Conservation (phyloP, 2,113 vertebrate species). For the Onychostruthus taczanowskii region DNA sequence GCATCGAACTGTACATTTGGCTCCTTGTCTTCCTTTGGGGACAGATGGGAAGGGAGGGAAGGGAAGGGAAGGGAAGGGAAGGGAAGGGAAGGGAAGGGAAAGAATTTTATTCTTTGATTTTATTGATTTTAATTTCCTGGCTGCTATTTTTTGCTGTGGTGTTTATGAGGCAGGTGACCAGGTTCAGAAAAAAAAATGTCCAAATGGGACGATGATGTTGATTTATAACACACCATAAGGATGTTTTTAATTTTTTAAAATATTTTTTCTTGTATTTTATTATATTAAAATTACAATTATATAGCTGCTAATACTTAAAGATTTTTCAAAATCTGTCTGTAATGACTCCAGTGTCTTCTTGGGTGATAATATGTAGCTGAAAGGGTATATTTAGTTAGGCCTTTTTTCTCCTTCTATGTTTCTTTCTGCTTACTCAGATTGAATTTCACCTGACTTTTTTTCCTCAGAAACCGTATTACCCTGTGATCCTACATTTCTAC, state of each 20-base stretch:
- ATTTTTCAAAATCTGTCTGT: neutral
- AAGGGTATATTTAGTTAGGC: neutral
- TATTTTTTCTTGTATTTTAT: neutral
- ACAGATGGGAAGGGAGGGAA: too few relatives aligned
- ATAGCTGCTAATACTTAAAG: neutral
- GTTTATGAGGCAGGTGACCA: neutral
- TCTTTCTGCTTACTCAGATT: neutral
- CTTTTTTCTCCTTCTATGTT: neutral
- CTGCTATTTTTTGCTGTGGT: neutral
- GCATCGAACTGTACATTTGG: neutral
- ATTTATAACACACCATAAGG: neutral
- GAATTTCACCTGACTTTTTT: neutral
- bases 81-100: accelerated
- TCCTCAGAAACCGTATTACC: neutral
- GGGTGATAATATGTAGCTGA: neutral
- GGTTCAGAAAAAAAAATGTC: neutral
- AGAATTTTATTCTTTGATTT: neutral
- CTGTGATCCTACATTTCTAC: neutral
- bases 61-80: too few relatives aligned
- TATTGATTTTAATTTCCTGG: neutral
- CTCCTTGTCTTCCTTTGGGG: neutral
- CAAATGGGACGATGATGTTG: neutral
- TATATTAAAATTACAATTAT: neutral
- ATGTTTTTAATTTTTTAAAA: neutral
- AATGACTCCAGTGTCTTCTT: neutral